Conservation (phyloP, 1,140 invertebrate species). For the Sweltsa coloradensis region DNA sequence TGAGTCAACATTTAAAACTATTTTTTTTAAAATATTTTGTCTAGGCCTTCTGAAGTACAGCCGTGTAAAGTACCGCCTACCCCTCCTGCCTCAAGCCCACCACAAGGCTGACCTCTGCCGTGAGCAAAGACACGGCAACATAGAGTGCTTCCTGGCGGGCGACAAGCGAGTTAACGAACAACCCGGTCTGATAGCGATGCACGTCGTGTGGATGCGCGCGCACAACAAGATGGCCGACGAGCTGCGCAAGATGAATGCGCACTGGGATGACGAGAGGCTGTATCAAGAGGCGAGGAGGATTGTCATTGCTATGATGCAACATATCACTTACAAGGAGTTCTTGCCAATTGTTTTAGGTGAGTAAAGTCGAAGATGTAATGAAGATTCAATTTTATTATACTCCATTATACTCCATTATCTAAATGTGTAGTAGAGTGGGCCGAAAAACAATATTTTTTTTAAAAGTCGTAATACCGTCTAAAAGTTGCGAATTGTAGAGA, state of each 20-base stretch:
- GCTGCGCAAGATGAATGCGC: conserved; percentile 62
- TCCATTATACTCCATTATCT: too few species aligned
- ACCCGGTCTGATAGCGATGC: conserved; percentile 71
- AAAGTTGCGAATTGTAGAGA: too few species aligned
- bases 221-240: conserved; percentile 80
- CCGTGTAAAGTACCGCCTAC: conserved; percentile 39
- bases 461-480: too few species aligned
- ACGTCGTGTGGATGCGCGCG: conserved; percentile 78
- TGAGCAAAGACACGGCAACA: neutral
- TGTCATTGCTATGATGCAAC: conserved; percentile 68
- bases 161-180: conserved; percentile 76
- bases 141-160: conserved; percentile 41
- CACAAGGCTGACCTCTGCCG: conserved; percentile 45
- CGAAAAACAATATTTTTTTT: too few species aligned
- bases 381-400: too few species aligned
- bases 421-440: too few species aligned
- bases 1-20: neutral
- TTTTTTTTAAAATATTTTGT: neutral
- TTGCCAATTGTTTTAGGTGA: conserved; percentile 69
- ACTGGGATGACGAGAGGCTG: conserved; percentile 76
- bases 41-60: conserved; percentile 54
- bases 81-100: conserved; percentile 35
- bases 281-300: conserved; percentile 81
- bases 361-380: too few species aligned
- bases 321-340: conserved; percentile 81